These are phyloP conservation scores for Aurelia coerulea DNA, from an alignment of 30 jellyfish, hydroid and myxozoan genomes.

Conservation along the genomic window DNA sequence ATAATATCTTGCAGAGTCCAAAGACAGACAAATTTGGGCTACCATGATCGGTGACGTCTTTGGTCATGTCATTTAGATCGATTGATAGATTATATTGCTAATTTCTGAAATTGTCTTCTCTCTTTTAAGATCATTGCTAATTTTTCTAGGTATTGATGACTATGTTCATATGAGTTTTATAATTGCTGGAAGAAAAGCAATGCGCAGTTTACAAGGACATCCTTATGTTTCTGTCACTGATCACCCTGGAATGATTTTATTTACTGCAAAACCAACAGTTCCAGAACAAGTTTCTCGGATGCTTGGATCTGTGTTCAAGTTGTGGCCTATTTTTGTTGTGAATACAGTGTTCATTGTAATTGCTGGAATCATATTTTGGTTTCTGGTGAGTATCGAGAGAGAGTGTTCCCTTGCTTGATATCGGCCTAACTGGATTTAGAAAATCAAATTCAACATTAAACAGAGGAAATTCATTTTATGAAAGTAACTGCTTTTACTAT, in stretches of 20 bases:
- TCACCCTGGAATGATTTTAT: conserved; percentile 79
- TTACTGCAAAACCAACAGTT: conserved; percentile 32
- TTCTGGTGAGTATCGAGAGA: conserved; percentile 42
- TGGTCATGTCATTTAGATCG: no score
- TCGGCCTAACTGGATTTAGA: background rate
- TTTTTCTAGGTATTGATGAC: conserved; percentile 44
- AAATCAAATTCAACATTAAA: background rate
- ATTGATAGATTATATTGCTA: no score
- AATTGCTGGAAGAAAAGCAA: conserved; percentile 47
- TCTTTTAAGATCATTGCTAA: no score
- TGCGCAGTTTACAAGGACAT: conserved; percentile 23
- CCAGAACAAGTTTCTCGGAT: conserved; percentile 31
- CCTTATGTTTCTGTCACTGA: conserved; percentile 56
- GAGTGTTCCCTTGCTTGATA: background rate
- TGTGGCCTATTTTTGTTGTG: conserved; percentile 73
- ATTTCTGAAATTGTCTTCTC: no score
- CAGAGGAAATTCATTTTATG: background rate
- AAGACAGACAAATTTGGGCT: no score
- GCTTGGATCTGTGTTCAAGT: conserved; percentile 2
- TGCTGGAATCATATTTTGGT: conserved; percentile 56
- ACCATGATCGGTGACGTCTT: no score
- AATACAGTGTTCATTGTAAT: conserved; percentile 34
- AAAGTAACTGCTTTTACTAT: background rate
- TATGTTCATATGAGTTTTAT: conserved; percentile 59
- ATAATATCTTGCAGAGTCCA: no score